A percentile compares a stretch with the other conserved stretches of the same genome.
These are phyloP conservation scores for Eulithis prunata DNA, from an alignment of 2,888 invertebrate genomes.

Conservation along the genomic window DNA sequence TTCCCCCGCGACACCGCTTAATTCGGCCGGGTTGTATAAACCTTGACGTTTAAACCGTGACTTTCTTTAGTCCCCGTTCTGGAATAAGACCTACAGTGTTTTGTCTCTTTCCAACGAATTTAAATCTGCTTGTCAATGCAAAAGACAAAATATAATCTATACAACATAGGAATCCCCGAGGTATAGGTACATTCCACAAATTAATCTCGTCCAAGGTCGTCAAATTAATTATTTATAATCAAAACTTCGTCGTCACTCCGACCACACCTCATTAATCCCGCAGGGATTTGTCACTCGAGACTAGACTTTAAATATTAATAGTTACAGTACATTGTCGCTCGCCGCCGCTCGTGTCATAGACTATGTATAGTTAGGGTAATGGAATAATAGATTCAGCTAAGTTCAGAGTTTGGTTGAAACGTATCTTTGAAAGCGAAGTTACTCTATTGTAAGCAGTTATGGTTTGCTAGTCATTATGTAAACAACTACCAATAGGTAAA, in stretches of 20 bases:
- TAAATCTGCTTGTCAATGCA: no score
- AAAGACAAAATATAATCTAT: no score
- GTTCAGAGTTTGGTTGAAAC: slow-evolving; percentile 21
- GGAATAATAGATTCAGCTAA: slow-evolving; percentile 34
- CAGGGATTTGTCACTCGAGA: slow-evolving; percentile 22
- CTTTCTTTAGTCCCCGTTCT: no score
- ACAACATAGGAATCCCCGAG: neutral
- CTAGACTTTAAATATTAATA: slow-evolving; percentile 30
- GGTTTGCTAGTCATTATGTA: slow-evolving; percentile 1
- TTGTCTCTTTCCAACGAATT: no score
- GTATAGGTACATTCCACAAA: neutral
- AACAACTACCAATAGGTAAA: neutral
- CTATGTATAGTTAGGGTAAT: slow-evolving; percentile 27
- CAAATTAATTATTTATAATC: slow-evolving; percentile 24
- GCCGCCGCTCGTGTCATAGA: slow-evolving; percentile 19
- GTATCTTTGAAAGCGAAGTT: slow-evolving; percentile 10
- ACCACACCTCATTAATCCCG: slow-evolving; percentile 21
- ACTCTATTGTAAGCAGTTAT: slow-evolving; percentile 1
- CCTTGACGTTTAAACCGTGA: no score
- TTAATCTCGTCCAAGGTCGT: slow-evolving; percentile 14
- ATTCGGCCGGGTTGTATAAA: no score
- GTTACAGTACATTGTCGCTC: slow-evolving; percentile 24
- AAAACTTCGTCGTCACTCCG: slow-evolving; percentile 20
- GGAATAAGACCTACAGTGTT: no score
- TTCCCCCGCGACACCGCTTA: no score